These are phyloP conservation scores for Periphyllus acericola DNA, from an alignment of 2,888 invertebrate genomes.

Conservation along the genomic window DNA sequence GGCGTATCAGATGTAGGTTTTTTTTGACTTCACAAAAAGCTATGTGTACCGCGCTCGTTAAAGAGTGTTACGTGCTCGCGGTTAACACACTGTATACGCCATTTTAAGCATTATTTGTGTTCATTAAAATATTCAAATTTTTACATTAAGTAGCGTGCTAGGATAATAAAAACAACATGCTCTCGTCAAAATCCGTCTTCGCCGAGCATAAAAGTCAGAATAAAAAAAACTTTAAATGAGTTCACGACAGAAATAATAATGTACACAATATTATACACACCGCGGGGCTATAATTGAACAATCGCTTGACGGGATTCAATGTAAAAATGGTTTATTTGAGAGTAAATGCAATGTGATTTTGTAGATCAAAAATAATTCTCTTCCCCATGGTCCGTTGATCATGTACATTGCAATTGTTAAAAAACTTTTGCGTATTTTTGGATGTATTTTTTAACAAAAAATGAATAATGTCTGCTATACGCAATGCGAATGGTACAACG, in stretches of 20 bases:
- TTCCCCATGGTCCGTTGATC: background rate
- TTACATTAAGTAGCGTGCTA: background rate
- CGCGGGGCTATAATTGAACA: background rate
- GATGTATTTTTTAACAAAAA: background rate
- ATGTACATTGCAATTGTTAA: background rate
- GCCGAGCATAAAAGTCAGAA: background rate
- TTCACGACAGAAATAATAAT: background rate
- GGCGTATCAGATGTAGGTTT: background rate
- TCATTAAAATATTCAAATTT: conserved; percentile 25
- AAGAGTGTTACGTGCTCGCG: background rate
- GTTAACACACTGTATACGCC: background rate
- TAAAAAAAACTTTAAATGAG: conserved; percentile 8
- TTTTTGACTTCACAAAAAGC: conserved; percentile 3
- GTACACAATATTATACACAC: background rate
- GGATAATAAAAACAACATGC: background rate
- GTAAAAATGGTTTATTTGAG: background rate
- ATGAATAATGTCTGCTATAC: background rate
- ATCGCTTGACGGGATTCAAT: background rate
- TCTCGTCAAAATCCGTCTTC: background rate
- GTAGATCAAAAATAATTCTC: background rate
- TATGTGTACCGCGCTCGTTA: background rate
- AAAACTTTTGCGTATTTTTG: background rate
- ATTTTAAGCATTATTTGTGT: background rate
- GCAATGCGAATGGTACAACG: background rate
- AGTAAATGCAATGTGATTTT: background rate